A percentile compares a stretch with the other conserved stretches of the same genome.
phyloP scores from a whole-genome alignment of 2,888 invertebrate species.

The Lithophane leautieri region DNA sequence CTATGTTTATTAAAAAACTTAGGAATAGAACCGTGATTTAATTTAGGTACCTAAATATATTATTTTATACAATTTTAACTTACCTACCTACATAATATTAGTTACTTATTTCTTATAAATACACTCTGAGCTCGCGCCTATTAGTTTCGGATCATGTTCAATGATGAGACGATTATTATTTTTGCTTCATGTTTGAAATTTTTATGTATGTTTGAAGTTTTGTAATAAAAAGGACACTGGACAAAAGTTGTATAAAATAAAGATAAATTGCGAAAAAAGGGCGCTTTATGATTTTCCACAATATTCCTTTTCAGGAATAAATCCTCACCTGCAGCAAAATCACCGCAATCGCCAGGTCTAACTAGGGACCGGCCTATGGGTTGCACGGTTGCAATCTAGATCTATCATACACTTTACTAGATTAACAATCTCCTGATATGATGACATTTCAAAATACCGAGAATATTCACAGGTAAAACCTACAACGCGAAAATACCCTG shows the following conservation, averaged over 20 bases:
- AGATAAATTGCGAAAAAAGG: not conserved
- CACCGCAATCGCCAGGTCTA: not conserved
- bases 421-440: not conserved
- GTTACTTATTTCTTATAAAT: conserved; percentile 3
- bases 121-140: not conserved
- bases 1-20: not conserved
- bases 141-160: conserved; percentile 2
- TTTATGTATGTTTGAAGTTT: conserved; percentile 3
- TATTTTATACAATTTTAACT: not conserved
- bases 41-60: not conserved
- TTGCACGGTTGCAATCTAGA: no score
- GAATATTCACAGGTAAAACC: not conserved
- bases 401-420: no score
- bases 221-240: not conserved
- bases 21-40: not conserved
- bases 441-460: not conserved
- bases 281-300: conserved; percentile 1
- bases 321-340: not conserved
- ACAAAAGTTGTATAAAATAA: conserved; percentile 15
- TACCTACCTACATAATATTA: not conserved
- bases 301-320: not conserved
- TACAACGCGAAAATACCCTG: no score
- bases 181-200: conserved; percentile 9
- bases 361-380: no score
- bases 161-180: not conserved